A percentile compares a stretch with the other conserved stretches of the same genome.
Evolutionary conservation across 2,797 vertebrate genomes (phyloP).

Genomic region (Galago senegalensis): DNA sequence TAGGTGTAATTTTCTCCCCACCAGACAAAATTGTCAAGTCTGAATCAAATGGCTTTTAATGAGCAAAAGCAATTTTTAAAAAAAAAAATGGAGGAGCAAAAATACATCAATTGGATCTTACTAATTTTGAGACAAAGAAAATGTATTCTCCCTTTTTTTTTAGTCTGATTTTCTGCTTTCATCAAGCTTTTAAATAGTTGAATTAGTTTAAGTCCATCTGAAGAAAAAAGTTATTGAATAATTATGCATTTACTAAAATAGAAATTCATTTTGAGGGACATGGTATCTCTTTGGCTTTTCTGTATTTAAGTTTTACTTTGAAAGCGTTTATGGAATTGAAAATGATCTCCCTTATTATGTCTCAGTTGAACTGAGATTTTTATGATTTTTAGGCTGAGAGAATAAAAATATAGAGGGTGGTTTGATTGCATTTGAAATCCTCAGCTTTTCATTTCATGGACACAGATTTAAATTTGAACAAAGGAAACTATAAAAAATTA

Average conservation of each 20-base stretch:
- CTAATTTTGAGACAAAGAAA: slow-evolving; percentile 63
- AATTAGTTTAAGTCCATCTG: slow-evolving; percentile 59
- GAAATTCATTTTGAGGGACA: slow-evolving; percentile 35
- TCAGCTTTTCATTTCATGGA: slow-evolving; percentile 58
- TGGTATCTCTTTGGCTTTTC: slow-evolving; percentile 34
- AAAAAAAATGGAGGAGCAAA: slow-evolving; percentile 48
- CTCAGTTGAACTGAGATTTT: slow-evolving; percentile 38
- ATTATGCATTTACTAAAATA: slow-evolving; percentile 58
- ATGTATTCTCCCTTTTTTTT: slow-evolving; percentile 8
- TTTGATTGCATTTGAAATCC: slow-evolving; percentile 48
- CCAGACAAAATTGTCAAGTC: slow-evolving; percentile 64
- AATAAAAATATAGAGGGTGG: slow-evolving; percentile 16
- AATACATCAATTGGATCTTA: slow-evolving; percentile 49
- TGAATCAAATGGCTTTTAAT: slow-evolving; percentile 53
- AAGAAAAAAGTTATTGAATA: slow-evolving; percentile 63
- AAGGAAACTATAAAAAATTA: slow-evolving; percentile 51
- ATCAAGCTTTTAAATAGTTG: slow-evolving; percentile 30
- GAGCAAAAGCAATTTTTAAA: background rate
- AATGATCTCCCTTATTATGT: slow-evolving; percentile 44
- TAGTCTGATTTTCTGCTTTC: background rate
- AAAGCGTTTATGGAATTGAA: slow-evolving; percentile 37
- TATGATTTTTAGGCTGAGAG: slow-evolving; percentile 38
- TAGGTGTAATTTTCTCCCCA: slow-evolving; percentile 39
- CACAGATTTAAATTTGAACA: slow-evolving; percentile 49
- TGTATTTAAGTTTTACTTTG: slow-evolving; percentile 66